A percentile compares a stretch with the other conserved stretches of the same genome.
phyloP scores from a whole-genome alignment of 1,140 invertebrate species.

The Drosophila punjabiensis region DNA sequence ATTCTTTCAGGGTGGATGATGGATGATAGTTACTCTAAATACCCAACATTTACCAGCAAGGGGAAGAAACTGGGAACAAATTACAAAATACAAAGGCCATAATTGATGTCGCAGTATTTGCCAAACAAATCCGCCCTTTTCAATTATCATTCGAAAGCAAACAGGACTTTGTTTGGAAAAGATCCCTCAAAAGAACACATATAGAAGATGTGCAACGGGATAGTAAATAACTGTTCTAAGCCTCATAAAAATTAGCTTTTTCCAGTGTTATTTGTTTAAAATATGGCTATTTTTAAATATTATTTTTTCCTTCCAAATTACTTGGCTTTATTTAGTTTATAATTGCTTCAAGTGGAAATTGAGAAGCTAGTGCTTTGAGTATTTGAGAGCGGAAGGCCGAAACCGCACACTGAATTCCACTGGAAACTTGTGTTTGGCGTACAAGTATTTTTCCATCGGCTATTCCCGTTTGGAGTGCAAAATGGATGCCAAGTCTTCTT shows the following conservation, averaged over 20 bases:
- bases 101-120: constrained; percentile 30
- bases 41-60: not conserved
- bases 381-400: not conserved
- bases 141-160: not conserved
- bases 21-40: constrained; percentile 28
- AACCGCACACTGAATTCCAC: not conserved
- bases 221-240: not conserved
- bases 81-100: constrained; percentile 10
- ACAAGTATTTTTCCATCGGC: not conserved
- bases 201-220: not conserved
- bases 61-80: constrained; percentile 10
- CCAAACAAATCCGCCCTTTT: not conserved
- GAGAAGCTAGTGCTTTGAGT: not conserved
- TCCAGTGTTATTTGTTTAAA: not conserved
- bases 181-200: not conserved
- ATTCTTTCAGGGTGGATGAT: constrained; percentile 30
- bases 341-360: constrained; percentile 3
- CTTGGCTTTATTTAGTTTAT: not conserved
- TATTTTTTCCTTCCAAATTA: not conserved
- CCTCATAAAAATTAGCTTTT: not conserved
- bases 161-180: not conserved
- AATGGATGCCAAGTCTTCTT: constrained; percentile 11
- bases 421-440: constrained; percentile 3
- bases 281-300: too few relatives aligned
- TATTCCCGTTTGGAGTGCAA: constrained; percentile 3